Evolutionary conservation across 92 coral and sea anemone genomes (phyloP).

Genomic region (Pocillopora meandrina): DNA sequence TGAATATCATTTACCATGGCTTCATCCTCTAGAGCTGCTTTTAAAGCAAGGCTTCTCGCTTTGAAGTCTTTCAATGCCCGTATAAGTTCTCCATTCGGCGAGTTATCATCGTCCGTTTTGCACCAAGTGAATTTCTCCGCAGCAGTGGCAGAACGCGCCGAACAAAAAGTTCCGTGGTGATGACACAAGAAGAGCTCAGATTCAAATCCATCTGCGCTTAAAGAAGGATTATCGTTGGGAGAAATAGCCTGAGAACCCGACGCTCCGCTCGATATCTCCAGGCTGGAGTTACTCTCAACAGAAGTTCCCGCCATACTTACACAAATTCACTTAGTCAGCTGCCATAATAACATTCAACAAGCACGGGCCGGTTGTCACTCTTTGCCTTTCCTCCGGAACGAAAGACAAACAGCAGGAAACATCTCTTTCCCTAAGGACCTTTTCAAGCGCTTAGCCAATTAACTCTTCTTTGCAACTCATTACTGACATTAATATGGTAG

Average conservation of each 20-base stretch:
- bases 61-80: slow-evolving; percentile 51
- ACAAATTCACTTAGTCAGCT: background rate
- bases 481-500: background rate
- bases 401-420: slow-evolving; percentile 31
- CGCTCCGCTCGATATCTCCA: slow-evolving; percentile 12
- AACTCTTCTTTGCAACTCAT: slow-evolving; percentile 8
- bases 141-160: slow-evolving; percentile 17
- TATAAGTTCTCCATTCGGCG: slow-evolving; percentile 28
- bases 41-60: slow-evolving; percentile 40
- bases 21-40: slow-evolving; percentile 18
- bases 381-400: background rate
- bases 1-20: background rate
- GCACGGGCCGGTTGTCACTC: background rate
- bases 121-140: slow-evolving; percentile 31
- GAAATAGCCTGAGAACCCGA: slow-evolving; percentile 15
- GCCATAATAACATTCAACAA: background rate
- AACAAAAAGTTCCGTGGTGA: slow-evolving; percentile 30
- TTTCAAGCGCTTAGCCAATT: slow-evolving; percentile 14
- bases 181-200: slow-evolving; percentile 34
- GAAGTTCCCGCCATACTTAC: slow-evolving; percentile 28
- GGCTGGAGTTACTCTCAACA: slow-evolving; percentile 26
- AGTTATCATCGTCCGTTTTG: slow-evolving; percentile 24
- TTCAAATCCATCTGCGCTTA: slow-evolving; percentile 26
- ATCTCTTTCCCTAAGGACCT: background rate
- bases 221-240: slow-evolving; percentile 32